Percentiles rank a stretch among this genome's conserved stretches.
These are phyloP conservation scores for Ornithoptera alexandrae DNA, from an alignment of 2,888 invertebrate species.

Conservation along the genomic window DNA sequence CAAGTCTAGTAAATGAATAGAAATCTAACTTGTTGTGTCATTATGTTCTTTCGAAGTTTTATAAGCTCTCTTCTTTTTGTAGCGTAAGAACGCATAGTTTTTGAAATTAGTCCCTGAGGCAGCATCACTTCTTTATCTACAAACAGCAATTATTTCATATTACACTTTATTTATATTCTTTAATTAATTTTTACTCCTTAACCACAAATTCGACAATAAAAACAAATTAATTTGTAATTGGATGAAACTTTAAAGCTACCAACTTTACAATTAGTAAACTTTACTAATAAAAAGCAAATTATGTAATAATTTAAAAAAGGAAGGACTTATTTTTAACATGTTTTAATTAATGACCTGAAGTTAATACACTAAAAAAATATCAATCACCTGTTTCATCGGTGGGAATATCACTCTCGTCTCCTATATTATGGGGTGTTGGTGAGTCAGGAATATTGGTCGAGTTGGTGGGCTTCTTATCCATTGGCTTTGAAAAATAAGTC, in stretches of 20 bases:
- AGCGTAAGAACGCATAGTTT: constrained; percentile 51
- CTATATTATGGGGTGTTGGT: not conserved
- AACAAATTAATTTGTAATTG: too few species aligned
- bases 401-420: not conserved
- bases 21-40: constrained; percentile 55
- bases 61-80: constrained; percentile 66
- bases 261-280: too few species aligned
- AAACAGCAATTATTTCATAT: constrained; percentile 14
- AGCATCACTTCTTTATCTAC: constrained; percentile 52
- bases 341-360: not conserved
- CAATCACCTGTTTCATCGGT: constrained; percentile 7
- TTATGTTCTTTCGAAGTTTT: constrained; percentile 54
- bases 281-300: too few species aligned
- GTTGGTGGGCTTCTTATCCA: not conserved
- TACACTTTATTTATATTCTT: too few species aligned
- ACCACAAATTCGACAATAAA: too few species aligned
- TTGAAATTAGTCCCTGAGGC: constrained; percentile 53
- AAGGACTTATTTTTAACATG: too few species aligned
- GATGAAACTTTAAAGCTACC: too few species aligned
- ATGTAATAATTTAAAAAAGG: too few species aligned
- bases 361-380: not conserved
- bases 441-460: not conserved
- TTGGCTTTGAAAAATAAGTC: not conserved
- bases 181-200: too few species aligned
- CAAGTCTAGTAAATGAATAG: not conserved